Evolutionary conservation across 2,888 invertebrate species (phyloP), one percentile per base, ranked within the genome.

Genomic region (Drosophila pseudotakahashii): DNA sequence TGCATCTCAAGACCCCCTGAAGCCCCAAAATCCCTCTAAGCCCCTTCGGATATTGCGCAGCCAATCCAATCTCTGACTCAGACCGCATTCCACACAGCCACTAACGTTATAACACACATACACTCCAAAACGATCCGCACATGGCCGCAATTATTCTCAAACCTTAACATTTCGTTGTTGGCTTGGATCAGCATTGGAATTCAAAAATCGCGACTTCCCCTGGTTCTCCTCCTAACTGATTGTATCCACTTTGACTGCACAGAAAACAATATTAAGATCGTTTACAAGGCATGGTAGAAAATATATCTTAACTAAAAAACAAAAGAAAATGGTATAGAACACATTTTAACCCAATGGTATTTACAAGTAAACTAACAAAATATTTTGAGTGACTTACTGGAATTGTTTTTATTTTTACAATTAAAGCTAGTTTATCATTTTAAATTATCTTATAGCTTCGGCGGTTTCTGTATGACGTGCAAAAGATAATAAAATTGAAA

Each of bases 101-200:
- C 62, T 63, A 62, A 30, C 62, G 23, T 30, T 62, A 14, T 62
- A 14, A 52, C 41, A 60, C 67, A 58, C 36, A 45, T 45, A 34
- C 58, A 41, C 58, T 19, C 63, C 54, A 48, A 59, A 57, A 61
- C 61, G 64, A 51, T 68, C 75, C 69, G 57, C 71, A 73, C 75
- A 67, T 74, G 72, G 48, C 66, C 69, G 69, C 84, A 81, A 81
- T 73, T 86, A 82, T 82, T 86, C 87, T 83, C 88, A 88, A 83
- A 88, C 88, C 83, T 86, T 83, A 83, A 75, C 82, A 83, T 83
- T 83, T 83, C 62, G 62, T 63, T 63, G 62, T 48, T 71, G 73
- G 48, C 68, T 85, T 62, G 83, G 81, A 72, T 66, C 75, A 74
- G 76, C 86, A 63, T 73, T 67, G 82, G 88, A 88, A 83, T 83